Evolutionary conservation across 2,797 vertebrate species (phyloP), one percentile per base, ranked within the genome.

Genomic region (Oreonectes daqikongensis): DNA sequence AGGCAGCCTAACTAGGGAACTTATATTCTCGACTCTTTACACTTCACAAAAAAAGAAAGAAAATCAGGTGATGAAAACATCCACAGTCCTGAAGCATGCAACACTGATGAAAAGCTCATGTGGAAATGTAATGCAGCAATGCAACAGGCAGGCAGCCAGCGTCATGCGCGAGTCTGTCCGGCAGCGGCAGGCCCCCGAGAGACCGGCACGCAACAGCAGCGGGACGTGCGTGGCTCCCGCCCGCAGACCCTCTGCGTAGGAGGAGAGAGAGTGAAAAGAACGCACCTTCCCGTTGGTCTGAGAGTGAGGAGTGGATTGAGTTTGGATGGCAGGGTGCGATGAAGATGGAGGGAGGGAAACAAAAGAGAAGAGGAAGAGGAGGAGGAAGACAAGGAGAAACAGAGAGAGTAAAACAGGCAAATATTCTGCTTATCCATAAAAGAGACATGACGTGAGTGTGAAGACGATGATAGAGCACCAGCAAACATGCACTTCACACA

Each of bases 281-380:
- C 97, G 95, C 98, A 99, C 97, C 97, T 98, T 98, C 96, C 93
- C 97, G 97, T 93, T 96, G 97, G 97, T 98, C 97, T 99, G 97
- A 97, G 94, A 94, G 94, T 96, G 95, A 95, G 92, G 90, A 80
- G 80, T 82, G 82, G 60, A 79, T 79, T 85, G 94, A 94, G 92
- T 87, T 88, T 95, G 93, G 94, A 96, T 96, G 94, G 93, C 91
- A 91, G 93, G 93, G 94, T 95, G 94, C 93, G 92, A 95, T 97
- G 96, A 93, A 87, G 93, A 97, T 95, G 94, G 90, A 90, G 90
- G 94, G 91, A 93, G 93, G 93, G 90, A 92, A 94, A 94, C 92
- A 94, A 94, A 91, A 92, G 90, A 90, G 92, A 93, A 85, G 87
- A 91, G 92, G 91, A 94, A 67, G 44, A 70, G 64, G 77, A 71